phyloP scores from a whole-genome alignment of 2,113 vertebrate species.

The Notothenia rossii region DNA sequence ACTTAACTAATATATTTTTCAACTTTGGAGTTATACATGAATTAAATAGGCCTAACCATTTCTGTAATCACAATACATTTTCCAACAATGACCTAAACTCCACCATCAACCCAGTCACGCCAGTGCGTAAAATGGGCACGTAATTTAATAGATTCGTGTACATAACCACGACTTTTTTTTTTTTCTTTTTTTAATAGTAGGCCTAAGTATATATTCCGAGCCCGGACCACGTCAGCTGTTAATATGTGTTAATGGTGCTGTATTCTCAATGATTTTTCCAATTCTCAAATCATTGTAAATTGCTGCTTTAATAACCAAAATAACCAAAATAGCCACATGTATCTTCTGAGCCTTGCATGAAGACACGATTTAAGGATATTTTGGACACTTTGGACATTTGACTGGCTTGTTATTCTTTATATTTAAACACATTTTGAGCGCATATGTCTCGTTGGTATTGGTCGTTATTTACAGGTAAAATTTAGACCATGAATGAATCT shows the following conservation, averaged over 20 bases:
- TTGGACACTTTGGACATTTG: not conserved
- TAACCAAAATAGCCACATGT: not conserved
- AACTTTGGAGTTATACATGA: too few relatives aligned
- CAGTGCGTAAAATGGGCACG: too few relatives aligned
- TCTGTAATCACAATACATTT: not conserved
- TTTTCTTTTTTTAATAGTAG: too few relatives aligned
- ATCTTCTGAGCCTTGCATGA: not conserved
- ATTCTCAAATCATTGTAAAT: too few relatives aligned
- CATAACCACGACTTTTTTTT: too few relatives aligned
- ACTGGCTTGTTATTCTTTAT: not conserved
- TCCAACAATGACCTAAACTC: not conserved
- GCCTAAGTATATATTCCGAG: too few relatives aligned
- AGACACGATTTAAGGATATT: not conserved
- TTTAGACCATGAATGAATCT: constrained; percentile 13
- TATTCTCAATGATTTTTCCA: not conserved
- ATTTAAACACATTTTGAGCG: not conserved
- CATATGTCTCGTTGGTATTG: not conserved
- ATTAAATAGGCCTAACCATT: not conserved
- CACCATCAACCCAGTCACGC: not conserved
- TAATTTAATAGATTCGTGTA: too few relatives aligned
- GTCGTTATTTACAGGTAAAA: not conserved
- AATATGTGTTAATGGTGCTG: not conserved
- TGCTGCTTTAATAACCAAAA: not conserved
- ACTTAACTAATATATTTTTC: not conserved
- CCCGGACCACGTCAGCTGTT: not conserved